These are phyloP conservation scores for Aelia acuminata DNA, from an alignment of 2,888 invertebrate species.

Conservation along the genomic window DNA sequence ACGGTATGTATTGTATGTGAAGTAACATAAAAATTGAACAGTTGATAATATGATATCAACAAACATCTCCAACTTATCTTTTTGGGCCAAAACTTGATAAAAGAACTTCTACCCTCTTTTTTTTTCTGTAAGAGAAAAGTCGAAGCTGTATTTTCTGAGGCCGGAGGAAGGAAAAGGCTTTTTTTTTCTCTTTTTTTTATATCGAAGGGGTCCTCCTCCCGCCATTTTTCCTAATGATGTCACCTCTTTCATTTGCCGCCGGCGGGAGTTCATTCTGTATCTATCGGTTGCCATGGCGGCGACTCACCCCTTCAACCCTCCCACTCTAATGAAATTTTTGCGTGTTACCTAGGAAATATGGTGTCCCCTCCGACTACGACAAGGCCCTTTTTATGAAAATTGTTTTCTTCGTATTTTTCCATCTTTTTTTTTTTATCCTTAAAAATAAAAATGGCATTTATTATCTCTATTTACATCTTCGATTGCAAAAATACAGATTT, in stretches of 20 bases:
- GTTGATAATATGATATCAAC: neutral
- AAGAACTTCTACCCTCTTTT: neutral
- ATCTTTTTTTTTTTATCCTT: neutral
- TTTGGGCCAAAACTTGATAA: neutral
- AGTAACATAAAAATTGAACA: neutral
- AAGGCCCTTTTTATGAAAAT: conserved; percentile 12
- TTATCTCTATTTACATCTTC: neutral
- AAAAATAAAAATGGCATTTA: neutral
- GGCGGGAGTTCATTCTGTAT: conserved; percentile 57
- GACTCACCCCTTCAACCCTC: conserved; percentile 47
- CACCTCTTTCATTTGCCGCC: conserved; percentile 58
- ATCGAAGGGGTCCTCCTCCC: conserved; percentile 34
- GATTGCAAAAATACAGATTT: too few relatives aligned
- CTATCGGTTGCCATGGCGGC: conserved; percentile 48
- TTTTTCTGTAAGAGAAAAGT: neutral
- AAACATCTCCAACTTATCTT: neutral
- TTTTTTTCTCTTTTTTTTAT: conserved; percentile 12
- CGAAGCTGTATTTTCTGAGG: neutral
- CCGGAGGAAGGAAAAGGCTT: neutral
- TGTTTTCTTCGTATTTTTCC: neutral
- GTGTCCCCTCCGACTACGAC: conserved; percentile 6
- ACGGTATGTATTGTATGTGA: too few relatives aligned
- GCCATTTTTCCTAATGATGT: conserved; percentile 60
- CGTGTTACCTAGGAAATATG: conserved; percentile 48
- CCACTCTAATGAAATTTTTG: conserved; percentile 50